These are phyloP conservation scores for Lepilemur ruficaudatus DNA, from an alignment of 2,797 vertebrate species.

Conservation along the genomic window DNA sequence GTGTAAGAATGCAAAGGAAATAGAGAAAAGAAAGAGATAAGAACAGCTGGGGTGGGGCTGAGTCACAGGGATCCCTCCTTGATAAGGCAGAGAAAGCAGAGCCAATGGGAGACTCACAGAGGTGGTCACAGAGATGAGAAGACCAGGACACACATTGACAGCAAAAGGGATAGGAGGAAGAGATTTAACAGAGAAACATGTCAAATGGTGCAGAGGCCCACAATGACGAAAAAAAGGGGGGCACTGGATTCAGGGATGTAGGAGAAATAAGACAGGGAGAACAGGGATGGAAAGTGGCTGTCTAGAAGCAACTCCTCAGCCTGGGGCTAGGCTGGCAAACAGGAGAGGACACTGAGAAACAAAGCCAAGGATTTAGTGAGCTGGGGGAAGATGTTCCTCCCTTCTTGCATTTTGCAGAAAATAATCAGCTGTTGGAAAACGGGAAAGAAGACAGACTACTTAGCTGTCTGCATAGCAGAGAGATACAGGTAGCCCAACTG, in stretches of 20 bases:
- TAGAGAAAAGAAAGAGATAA: neutral
- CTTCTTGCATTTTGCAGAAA: neutral
- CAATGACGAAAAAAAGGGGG: neutral
- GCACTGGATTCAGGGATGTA: neutral
- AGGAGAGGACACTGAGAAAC: neutral
- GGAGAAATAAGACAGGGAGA: neutral
- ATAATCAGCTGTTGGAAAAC: neutral
- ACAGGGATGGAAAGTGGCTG: neutral
- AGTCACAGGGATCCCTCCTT: neutral
- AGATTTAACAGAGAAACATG: neutral
- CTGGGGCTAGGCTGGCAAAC: neutral
- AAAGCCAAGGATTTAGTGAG: neutral
- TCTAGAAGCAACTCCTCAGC: neutral
- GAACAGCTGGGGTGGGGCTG: neutral
- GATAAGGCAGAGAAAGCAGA: slow-evolving; percentile 20
- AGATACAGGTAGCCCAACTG: neutral
- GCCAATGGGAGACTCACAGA: neutral
- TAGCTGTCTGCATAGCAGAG: neutral
- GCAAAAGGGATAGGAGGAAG: neutral
- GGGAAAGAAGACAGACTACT: neutral
- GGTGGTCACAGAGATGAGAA: neutral
- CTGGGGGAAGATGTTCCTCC: neutral
- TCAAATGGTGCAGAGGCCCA: neutral
- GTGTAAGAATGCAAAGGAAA: neutral
- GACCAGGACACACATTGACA: neutral